Evolutionary conservation across 2,888 invertebrate genomes (phyloP).

Genomic region (Diaprepes abbreviatus): DNA sequence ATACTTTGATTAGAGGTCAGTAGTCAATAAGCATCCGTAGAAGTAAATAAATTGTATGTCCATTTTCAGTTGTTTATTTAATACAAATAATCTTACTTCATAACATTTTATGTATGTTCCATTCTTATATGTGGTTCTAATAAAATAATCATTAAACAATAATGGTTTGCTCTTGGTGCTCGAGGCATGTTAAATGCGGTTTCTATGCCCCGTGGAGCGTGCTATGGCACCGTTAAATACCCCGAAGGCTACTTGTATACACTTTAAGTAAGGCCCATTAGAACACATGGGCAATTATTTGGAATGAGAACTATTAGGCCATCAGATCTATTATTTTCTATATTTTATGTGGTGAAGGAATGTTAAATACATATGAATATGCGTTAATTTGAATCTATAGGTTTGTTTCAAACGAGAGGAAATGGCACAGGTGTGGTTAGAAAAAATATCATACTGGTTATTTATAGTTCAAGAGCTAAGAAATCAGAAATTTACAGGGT

Average conservation of each 20-base stretch:
- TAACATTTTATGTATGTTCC: background rate
- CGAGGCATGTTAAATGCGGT: slow-evolving; percentile 2
- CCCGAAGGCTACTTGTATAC: slow-evolving; percentile 13
- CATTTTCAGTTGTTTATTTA: no score
- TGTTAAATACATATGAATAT: slow-evolving; percentile 9
- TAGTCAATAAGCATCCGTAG: no score
- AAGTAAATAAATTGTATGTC: no score
- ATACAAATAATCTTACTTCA: no score
- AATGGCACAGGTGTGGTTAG: background rate
- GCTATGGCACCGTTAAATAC: slow-evolving; percentile 26
- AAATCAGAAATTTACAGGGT: no score
- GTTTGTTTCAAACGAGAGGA: background rate
- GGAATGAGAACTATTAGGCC: slow-evolving; percentile 19
- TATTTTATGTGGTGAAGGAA: background rate
- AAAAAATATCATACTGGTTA: no score
- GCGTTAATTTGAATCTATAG: slow-evolving; percentile 6
- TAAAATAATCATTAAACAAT: slow-evolving; percentile 16
- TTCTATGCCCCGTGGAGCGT: slow-evolving; percentile 34
- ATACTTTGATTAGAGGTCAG: no score
- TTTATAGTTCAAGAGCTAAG: background rate
- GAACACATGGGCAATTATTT: slow-evolving; percentile 24
- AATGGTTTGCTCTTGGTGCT: slow-evolving; percentile 1
- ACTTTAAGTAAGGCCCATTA: slow-evolving; percentile 10
- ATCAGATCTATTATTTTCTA: slow-evolving; percentile 25
- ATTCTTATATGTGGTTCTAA: background rate